Base-by-base conservation (phyloP, 2,888 invertebrate genomes). In the Sinopyrophorus schimmeli region DNA sequence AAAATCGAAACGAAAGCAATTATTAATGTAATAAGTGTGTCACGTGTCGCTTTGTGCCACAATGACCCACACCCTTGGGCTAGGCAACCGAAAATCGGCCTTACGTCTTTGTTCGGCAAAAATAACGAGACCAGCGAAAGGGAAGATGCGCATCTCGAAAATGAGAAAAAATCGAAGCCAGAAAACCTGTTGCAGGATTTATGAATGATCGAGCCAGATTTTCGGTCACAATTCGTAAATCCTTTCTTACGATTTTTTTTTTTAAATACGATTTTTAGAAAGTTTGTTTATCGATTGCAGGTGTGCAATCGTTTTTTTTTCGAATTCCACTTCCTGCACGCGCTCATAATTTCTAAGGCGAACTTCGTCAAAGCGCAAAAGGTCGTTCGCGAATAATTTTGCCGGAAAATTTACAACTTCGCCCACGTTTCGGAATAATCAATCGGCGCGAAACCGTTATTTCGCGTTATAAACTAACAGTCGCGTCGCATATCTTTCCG, bases 241-340 rank as follows among this genome's bases (percentile, higher is more conserved):
- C 49, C 43, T 46, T 44, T 44, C 44, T 52, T 55, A n/a, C n/a
- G n/a, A n/a, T n/a, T n/a, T n/a, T n/a, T n/a, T n/a, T n/a, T n/a
- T n/a, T n/a, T n/a, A n/a, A n/a, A n/a, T n/a, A n/a, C n/a, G n/a
- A n/a, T 44, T 47, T 54, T 49, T 55, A 55, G 57, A 58, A 58
- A 58, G 57, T 58, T 56, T 54, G 50, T 57, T 57, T 57, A 57
- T 57, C 52, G 57, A 44, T 48, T 53, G 55, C 57, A 57, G 57
- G 57, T 57, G 57, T 55, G 55, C 47, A 24, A 17, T 17, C 16
- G 12, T n/a, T 31, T 48, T 34, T 41, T 48, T 16, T 42, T 23
- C 37, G 35, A 14, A 12, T 20, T 28, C 16, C 20, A 39, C 39
- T 39, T 39, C 39, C 39, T 27, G 27, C n/a, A 24, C 12, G n/a